These are phyloP conservation scores for Campylorhamphus procurvoides DNA, from an alignment of 2,113 vertebrate species.

Conservation along the genomic window DNA sequence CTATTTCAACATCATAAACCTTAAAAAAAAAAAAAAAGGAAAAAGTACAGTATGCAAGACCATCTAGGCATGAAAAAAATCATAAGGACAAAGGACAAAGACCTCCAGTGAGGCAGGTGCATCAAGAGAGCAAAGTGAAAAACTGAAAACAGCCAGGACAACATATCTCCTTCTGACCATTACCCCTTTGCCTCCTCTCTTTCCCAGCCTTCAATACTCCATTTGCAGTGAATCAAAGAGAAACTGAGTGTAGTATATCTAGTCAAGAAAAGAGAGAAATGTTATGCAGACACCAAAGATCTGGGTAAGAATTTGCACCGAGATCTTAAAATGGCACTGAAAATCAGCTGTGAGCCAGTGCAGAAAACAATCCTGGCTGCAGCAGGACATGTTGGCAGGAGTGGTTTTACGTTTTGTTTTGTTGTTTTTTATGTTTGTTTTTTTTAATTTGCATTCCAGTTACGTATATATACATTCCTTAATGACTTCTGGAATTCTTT, in stretches of 20 bases:
- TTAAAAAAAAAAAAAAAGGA: background rate
- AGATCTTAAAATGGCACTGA: background rate
- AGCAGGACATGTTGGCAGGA: background rate
- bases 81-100: background rate
- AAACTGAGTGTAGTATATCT: background rate
- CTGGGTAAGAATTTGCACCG: background rate
- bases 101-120: background rate
- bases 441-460: background rate
- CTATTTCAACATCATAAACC: background rate
- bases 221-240: background rate
- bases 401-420: background rate
- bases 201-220: background rate
- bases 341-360: background rate
- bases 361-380: background rate
- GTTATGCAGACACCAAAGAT: background rate
- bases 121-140: background rate
- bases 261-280: background rate
- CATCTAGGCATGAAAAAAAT: background rate
- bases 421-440: background rate
- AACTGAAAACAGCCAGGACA: background rate
- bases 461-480: fast-evolving
- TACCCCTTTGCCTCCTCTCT: background rate
- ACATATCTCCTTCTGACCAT: background rate
- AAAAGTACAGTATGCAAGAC: background rate
- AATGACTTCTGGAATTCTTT: background rate